Base-by-base conservation (phyloP, 1,140 invertebrate species). In the Asobara japonica region DNA sequence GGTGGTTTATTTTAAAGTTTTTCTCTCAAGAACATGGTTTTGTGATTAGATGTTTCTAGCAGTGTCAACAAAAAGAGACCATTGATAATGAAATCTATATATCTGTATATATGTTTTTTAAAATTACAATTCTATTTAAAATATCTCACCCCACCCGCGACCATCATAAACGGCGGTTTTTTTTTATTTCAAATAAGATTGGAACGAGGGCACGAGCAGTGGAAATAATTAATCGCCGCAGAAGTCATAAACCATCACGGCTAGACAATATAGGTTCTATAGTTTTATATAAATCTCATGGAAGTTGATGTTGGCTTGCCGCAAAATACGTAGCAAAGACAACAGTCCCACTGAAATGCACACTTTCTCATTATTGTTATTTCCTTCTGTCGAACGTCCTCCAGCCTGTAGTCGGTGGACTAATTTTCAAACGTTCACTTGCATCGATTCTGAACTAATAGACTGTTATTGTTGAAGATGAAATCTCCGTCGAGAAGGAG, bases 381-480 rank as follows among this genome's bases (percentile, higher is more conserved):
- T 27, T 56, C 51, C 22, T 27, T 18, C 22, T 22, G 6, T 3
- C n/a, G 8, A 2, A 6, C 45, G 2, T 20, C 45, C n/a, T 51
- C 8, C 45, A 20, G 18, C 1, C n/a, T 51, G 18, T 16, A 11
- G n/a, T 65, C 11, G 22, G 11, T 66, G 64, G 22, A 67, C 18
- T 25, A 22, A 25, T 56, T 56, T 56, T 10, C 51, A 29, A 27
- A n/a, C 65, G 38, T 29, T 16, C 41, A 29, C 16, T 41, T 66
- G 38, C 22, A n/a, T 29, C 20, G 38, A 45, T n/a, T 48, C 3
- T n/a, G 30, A 16, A 13, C 27, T 60, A 61, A 25, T 61, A 51
- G 25, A 60, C 41, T 33, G 48, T 7, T n/a, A n/a, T 69, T 18
- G 22, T 61, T 38, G 5, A 61, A 69, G 51, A 70, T 70, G 69